Conservation (phyloP, 2,113 vertebrate species). For the Nymphicus hollandicus region DNA sequence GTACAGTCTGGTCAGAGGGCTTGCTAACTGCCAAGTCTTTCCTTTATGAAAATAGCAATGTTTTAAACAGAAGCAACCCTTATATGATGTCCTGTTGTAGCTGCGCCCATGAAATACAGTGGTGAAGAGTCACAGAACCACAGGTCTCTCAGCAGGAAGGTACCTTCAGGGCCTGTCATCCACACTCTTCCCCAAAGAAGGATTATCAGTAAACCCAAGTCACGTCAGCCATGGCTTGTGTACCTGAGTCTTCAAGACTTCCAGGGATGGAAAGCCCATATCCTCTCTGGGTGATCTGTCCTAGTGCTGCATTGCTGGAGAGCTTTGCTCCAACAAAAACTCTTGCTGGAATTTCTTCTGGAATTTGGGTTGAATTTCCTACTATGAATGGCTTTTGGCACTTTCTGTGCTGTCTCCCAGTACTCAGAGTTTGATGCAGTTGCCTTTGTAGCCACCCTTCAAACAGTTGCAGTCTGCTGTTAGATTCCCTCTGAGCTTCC, state of each 20-base stretch:
- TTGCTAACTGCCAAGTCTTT: neutral
- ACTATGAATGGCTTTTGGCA: neutral
- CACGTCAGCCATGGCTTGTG: neutral
- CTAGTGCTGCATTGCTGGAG: neutral
- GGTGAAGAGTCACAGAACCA: neutral
- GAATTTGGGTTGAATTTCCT: neutral
- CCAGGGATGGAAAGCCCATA: neutral
- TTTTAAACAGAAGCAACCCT: neutral
- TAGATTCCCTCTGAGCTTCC: neutral
- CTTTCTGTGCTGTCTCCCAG: neutral
- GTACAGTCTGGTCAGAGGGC: neutral
- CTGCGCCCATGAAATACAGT: neutral
- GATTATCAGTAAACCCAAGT: neutral
- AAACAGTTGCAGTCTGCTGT: neutral
- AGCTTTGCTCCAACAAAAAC: neutral
- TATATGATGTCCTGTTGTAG: neutral
- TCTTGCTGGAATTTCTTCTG: neutral
- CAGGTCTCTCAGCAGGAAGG: neutral
- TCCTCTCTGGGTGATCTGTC: neutral
- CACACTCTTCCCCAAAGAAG: neutral
- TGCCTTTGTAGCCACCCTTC: neutral
- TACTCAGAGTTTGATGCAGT: neutral
- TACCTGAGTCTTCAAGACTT: neutral
- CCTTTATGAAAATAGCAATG: neutral
- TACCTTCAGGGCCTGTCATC: neutral